These are phyloP conservation scores for Himalopsyche japonica DNA, from an alignment of 2,888 invertebrate genomes.

Conservation along the genomic window DNA sequence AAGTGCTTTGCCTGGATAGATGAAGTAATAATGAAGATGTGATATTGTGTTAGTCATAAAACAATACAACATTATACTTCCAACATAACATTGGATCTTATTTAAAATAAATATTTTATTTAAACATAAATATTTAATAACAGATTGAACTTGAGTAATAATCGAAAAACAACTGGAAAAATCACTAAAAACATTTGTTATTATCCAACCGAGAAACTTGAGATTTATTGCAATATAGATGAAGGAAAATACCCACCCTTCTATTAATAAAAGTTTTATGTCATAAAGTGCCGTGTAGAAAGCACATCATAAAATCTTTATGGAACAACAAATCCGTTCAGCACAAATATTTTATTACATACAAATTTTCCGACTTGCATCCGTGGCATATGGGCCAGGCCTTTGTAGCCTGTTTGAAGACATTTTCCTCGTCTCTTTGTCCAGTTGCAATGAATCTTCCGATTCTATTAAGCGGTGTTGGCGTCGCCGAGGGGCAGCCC, in stretches of 20 bases:
- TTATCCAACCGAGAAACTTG: no score
- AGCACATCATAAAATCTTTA: neutral
- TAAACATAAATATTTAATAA: no score
- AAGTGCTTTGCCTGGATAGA: no score
- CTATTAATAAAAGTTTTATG: neutral
- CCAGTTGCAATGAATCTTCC: neutral
- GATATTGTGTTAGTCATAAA: no score
- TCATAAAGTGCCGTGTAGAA: neutral
- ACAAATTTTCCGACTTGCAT: neutral
- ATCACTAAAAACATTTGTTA: no score
- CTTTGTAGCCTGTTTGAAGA: neutral
- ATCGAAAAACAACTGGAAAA: no score
- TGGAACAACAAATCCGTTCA: neutral
- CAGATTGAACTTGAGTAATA: no score
- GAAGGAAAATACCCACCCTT: neutral
- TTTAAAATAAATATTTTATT: no score
- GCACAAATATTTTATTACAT: neutral
- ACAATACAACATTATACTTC: no score
- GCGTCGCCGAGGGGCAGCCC: neutral
- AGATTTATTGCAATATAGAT: neutral
- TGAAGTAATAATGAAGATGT: no score
- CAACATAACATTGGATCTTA: no score
- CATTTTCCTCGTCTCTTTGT: neutral
- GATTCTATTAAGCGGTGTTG: neutral
- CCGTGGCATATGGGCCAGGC: neutral